Conservation (phyloP, 2,888 invertebrate species). For the Macrosoma leucophasiata region DNA sequence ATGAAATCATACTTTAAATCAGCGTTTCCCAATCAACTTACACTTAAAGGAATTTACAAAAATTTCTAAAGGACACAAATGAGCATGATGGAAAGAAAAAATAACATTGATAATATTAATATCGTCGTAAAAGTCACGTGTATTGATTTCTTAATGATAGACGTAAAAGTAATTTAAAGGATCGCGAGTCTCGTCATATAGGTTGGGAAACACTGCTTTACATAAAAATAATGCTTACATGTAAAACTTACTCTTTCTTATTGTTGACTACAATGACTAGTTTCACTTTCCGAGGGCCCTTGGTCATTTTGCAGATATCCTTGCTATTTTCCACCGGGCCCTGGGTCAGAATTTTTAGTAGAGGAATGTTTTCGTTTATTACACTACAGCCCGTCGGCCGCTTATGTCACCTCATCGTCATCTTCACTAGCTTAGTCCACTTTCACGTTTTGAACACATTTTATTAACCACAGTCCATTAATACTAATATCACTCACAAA, state of each 20-base stretch:
- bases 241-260: conserved; percentile 74
- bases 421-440: conserved; percentile 45
- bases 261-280: conserved; percentile 77
- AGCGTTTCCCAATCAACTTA: no score
- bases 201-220: no score
- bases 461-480: conserved; percentile 41
- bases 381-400: conserved; percentile 51
- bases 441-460: conserved; percentile 44
- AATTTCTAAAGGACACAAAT: no score
- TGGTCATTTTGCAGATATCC: conserved; percentile 73
- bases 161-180: no score
- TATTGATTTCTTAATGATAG: no score
- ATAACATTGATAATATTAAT: no score
- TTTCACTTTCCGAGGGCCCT: conserved; percentile 76
- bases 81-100: no score
- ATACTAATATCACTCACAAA: conserved; percentile 43
- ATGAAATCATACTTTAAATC: no score
- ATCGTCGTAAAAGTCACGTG: no score
- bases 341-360: conserved; percentile 69
- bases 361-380: conserved; percentile 63
- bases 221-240: no score
- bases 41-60: no score
- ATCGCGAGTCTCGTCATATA: no score
- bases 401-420: conserved; percentile 60
- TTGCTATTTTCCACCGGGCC: conserved; percentile 64